Evolutionary conservation across 2,113 vertebrate genomes (phyloP), one percentile per base, ranked within the genome.

Genomic region (Cromileptes altivelis): DNA sequence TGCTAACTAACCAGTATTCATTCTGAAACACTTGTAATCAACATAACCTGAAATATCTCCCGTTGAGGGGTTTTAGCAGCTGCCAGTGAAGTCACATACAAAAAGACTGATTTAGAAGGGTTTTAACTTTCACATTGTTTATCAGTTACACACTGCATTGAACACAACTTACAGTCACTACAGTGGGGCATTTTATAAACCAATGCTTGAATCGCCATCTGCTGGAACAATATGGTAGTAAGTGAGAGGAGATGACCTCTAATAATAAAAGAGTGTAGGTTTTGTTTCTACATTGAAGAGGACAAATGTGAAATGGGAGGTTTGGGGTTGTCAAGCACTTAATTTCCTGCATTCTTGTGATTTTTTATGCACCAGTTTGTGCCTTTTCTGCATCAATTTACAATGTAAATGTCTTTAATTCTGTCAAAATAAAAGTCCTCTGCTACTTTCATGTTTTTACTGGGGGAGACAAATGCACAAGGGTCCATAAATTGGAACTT

Each of bases 131-230:
- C 12, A n/a, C 4, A 21, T 45, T 42, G 23, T 47, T 18, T 5
- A 56, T 42, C 12, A 5, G 14, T 15, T 42, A 30, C 23, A 80
- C 25, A 56, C 33, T 50, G 18, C 14, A 65, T 50, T 21, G n/a
- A 33, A 72, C 11, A 23, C 23, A 11, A 18, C 8, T 7, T 40
- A 73, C 5, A 4, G n/a, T 13, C 25, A 64, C 25, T 10, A 5
- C 47, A 42, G 10, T 13, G 1, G 13, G 30, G n/a, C 49, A 12
- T 70, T 21, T 52, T 52, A 11, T 19, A 40, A 62, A 55, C 4
- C 25, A 49, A 37, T 25, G 25, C 9, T n/a, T 78, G 25, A 13
- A 37, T 30, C n/a, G 21, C 76, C 75, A 82, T 64, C 83, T 85
- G 50, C 58, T 80, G 76, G 75, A 11, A 2, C 25, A 50, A 33